Conservation (phyloP, 2,888 invertebrate species). For the Tipula helvola region DNA sequence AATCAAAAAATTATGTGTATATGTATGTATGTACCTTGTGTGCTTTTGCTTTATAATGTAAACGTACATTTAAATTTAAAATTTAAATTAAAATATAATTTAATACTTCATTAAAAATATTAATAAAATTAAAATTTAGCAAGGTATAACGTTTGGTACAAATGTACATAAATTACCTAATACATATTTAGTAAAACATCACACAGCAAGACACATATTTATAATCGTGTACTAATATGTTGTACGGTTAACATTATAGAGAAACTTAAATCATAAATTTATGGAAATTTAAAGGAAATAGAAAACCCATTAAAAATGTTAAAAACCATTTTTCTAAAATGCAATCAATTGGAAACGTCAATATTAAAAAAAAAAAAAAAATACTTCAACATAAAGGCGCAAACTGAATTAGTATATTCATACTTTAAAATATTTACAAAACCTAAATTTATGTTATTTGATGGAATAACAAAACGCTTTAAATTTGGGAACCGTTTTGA, state of each 20-base stretch:
- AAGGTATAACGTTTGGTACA: not conserved
- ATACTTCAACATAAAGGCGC: too few relatives aligned
- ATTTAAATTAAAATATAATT: not conserved
- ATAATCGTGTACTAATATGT: not conserved
- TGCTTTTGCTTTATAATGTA: not conserved
- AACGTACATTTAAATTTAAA: not conserved
- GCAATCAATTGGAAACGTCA: not conserved
- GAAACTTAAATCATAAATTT: not conserved
- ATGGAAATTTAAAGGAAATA: not conserved
- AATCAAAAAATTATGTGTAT: not conserved
- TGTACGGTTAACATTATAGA: not conserved
- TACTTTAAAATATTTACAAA: too few relatives aligned
- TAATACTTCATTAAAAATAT: not conserved
- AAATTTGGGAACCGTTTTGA: too few relatives aligned
- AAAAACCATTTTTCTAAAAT: not conserved
- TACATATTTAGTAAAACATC: not conserved
- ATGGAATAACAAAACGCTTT: too few relatives aligned
- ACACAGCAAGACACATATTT: not conserved
- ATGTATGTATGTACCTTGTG: not conserved
- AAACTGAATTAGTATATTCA: too few relatives aligned
- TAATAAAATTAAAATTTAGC: not conserved
- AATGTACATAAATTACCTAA: not conserved
- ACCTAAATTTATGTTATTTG: too few relatives aligned
- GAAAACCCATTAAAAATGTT: not conserved
- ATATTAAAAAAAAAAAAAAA: not conserved